A percentile compares a stretch with the other conserved stretches of the same genome.
Conservation (phyloP, 2,888 invertebrate species). For the Drosophila testacea region DNA sequence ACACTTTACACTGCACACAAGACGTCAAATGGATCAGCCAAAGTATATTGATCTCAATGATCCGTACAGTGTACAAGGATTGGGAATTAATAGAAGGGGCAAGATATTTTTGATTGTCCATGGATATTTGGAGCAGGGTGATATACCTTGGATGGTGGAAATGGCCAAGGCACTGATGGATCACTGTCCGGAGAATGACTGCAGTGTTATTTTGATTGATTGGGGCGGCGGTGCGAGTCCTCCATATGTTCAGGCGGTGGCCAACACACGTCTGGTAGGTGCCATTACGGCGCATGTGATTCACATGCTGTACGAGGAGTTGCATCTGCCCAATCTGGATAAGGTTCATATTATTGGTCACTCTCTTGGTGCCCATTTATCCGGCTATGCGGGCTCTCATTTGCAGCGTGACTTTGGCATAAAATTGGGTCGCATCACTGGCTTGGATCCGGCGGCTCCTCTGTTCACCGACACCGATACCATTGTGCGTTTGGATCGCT, state of each 20-base stretch:
- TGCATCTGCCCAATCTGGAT: conserved; percentile 87
- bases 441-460: conserved; percentile 96
- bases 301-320: conserved; percentile 87
- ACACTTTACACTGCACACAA: conserved; percentile 87
- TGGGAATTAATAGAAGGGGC: conserved; percentile 88
- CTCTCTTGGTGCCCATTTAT: conserved; percentile 93
- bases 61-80: conserved; percentile 87
- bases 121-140: conserved; percentile 94
- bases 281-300: conserved; percentile 92
- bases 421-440: conserved; percentile 92
- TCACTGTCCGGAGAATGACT: conserved; percentile 88
- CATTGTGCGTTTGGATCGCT: conserved; percentile 92
- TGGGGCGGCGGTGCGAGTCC: conserved; percentile 95
- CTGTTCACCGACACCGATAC: conserved; percentile 93
- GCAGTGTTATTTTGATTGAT: conserved; percentile 92
- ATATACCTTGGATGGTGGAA: conserved; percentile 89
- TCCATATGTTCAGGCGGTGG: conserved; percentile 96
- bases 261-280: conserved; percentile 94
- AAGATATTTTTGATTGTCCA: conserved; percentile 92
- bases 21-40: conserved; percentile 86
- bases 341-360: conserved; percentile 94
- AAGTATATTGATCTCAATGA: conserved; percentile 89
- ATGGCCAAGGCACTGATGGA: conserved; percentile 90
- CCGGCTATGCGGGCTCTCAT: conserved; percentile 93
- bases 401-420: conserved; percentile 89